Conservation (phyloP, 2,113 vertebrate species). For the Scalopus aquaticus region DNA sequence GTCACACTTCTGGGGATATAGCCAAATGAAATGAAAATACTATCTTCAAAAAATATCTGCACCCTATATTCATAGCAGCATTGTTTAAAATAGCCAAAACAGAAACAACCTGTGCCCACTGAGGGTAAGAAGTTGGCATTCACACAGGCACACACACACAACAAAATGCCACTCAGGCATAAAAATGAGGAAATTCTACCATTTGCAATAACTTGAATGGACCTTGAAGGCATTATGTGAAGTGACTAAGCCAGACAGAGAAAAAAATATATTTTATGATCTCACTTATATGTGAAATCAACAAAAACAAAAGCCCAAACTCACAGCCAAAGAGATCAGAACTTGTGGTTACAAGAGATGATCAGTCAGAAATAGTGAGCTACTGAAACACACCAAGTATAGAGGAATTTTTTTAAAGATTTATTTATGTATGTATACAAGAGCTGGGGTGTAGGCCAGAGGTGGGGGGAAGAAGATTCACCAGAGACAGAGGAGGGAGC, state of each 20-base stretch:
- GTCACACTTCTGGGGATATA: background rate
- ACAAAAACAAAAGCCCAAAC: background rate
- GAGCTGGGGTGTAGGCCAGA: too few species aligned
- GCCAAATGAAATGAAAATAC: background rate
- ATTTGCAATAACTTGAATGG: background rate
- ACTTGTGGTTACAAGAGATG: background rate
- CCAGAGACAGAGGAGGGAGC: too few species aligned
- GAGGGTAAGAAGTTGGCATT: background rate
- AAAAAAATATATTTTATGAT: background rate
- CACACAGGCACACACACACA: too few species aligned
- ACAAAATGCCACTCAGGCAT: background rate
- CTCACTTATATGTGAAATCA: background rate
- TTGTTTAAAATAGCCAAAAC: background rate
- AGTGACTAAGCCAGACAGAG: background rate
- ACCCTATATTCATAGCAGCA: background rate
- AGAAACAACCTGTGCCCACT: background rate
- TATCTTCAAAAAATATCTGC: background rate
- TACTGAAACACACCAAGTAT: background rate
- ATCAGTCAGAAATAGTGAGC: background rate
- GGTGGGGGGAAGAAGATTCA: too few species aligned
- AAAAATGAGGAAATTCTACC: background rate
- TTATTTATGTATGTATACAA: too few species aligned
- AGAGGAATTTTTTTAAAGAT: background rate
- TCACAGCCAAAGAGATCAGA: background rate
- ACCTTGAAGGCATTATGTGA: background rate